These are phyloP conservation scores for Gonatopus flavifemur DNA, from an alignment of 1,140 invertebrate species.

Conservation along the genomic window DNA sequence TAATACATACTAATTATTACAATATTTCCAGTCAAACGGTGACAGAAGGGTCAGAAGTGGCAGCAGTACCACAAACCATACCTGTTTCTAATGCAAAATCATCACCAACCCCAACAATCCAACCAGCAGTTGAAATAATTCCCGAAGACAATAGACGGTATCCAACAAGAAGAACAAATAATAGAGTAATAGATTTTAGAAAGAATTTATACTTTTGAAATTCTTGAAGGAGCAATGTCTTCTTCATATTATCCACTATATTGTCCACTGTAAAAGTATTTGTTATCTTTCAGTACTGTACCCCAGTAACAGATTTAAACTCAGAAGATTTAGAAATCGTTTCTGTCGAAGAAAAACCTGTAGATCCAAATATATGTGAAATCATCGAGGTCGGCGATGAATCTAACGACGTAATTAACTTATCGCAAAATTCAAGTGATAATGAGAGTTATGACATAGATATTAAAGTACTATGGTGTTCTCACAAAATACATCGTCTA, in stretches of 20 bases:
- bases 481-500: slow-evolving; percentile 28
- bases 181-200: background rate
- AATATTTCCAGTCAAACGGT: too few relatives aligned
- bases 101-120: too few relatives aligned
- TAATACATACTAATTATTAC: too few relatives aligned
- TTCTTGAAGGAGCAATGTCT: background rate
- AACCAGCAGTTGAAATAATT: too few relatives aligned
- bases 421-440: slow-evolving; percentile 2
- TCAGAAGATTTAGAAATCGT: slow-evolving; percentile 12
- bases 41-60: too few relatives aligned
- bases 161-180: background rate
- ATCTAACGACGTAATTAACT: too few relatives aligned
- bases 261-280: too few relatives aligned
- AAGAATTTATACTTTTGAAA: background rate
- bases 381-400: slow-evolving; percentile 1
- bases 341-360: background rate
- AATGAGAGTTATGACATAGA: slow-evolving; percentile 35
- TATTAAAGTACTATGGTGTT: slow-evolving; percentile 40
- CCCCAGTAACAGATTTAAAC: too few relatives aligned
- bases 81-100: too few relatives aligned
- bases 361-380: background rate
- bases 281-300: too few relatives aligned
- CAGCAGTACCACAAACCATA: too few relatives aligned
- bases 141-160: background rate
- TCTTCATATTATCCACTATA: background rate